A percentile compares a stretch with the other conserved stretches of the same genome.
Evolutionary conservation across 2,888 invertebrate genomes (phyloP).

Genomic region (Fissipunctia ypsillon): DNA sequence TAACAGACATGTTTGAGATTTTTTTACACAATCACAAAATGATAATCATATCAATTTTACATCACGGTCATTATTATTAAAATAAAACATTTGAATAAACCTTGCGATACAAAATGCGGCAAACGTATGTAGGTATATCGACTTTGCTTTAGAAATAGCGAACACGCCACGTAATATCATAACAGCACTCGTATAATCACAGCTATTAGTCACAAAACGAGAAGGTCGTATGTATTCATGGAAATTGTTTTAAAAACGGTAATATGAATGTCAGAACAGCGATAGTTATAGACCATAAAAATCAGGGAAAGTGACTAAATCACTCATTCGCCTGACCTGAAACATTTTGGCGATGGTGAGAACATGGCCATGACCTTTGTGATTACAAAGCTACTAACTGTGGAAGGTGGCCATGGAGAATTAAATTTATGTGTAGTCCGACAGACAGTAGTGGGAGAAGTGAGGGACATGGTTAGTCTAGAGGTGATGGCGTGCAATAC

Average conservation of each 20-base stretch:
- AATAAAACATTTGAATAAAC: not conserved
- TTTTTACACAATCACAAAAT: not conserved
- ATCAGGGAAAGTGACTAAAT: slow-evolving; percentile 33
- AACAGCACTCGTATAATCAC: not conserved
- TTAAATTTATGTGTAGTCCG: slow-evolving; percentile 35
- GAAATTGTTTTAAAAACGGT: slow-evolving; percentile 15
- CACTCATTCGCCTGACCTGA: slow-evolving; percentile 37
- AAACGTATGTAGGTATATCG: not conserved
- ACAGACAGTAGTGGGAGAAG: not conserved
- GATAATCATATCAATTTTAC: not conserved
- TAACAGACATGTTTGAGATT: too few relatives aligned
- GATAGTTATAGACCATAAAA: slow-evolving; percentile 13
- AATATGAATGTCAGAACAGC: slow-evolving; percentile 6
- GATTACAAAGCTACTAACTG: slow-evolving; percentile 39
- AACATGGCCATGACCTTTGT: slow-evolving; percentile 42
- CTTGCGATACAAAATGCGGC: not conserved
- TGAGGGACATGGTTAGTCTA: slow-evolving; percentile 11
- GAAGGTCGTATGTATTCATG: not conserved
- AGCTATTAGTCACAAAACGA: slow-evolving; percentile 14
- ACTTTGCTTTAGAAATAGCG: slow-evolving; percentile 7
- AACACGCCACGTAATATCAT: not conserved
- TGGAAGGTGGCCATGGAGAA: slow-evolving; percentile 30
- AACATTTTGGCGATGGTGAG: slow-evolving; percentile 32
- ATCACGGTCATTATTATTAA: not conserved
- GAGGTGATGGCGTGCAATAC: slow-evolving; percentile 28